These are phyloP conservation scores for Buphagus erythrorhynchus DNA, from an alignment of 2,797 vertebrate genomes.

Conservation along the genomic window DNA sequence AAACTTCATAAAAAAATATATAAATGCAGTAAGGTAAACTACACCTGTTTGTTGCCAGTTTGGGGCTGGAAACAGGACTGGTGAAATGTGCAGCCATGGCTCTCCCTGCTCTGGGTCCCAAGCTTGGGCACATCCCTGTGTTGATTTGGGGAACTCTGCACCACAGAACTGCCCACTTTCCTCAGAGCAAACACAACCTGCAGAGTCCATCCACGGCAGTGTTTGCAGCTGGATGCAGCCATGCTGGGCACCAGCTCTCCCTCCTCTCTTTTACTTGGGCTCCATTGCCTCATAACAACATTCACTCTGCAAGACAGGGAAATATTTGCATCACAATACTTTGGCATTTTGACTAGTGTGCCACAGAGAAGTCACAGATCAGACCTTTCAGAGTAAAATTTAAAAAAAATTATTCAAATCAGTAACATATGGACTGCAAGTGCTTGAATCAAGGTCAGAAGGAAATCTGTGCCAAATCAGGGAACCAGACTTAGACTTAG, in stretches of 20 bases:
- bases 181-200: neutral
- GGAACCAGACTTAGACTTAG: neutral
- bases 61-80: neutral
- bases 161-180: neutral
- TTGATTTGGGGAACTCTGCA: neutral
- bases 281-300: neutral
- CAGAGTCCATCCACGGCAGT: neutral
- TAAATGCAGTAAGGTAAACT: neutral
- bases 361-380: neutral
- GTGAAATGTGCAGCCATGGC: neutral
- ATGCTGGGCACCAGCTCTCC: neutral
- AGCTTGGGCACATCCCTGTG: neutral
- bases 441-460: conserved; percentile 10
- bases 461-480: neutral
- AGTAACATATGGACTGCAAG: neutral
- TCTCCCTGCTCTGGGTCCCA: neutral
- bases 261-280: neutral
- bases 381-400: neutral
- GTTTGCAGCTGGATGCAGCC: neutral
- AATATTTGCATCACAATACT: neutral
- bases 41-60: neutral
- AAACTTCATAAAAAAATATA: no score
- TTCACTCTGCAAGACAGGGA: neutral
- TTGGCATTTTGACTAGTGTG: neutral
- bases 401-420: neutral